Percentiles rank a stretch among this genome's conserved stretches.
phyloP scores from a whole-genome alignment of 2,113 vertebrate genomes.

The Neodon shergylaensis region DNA sequence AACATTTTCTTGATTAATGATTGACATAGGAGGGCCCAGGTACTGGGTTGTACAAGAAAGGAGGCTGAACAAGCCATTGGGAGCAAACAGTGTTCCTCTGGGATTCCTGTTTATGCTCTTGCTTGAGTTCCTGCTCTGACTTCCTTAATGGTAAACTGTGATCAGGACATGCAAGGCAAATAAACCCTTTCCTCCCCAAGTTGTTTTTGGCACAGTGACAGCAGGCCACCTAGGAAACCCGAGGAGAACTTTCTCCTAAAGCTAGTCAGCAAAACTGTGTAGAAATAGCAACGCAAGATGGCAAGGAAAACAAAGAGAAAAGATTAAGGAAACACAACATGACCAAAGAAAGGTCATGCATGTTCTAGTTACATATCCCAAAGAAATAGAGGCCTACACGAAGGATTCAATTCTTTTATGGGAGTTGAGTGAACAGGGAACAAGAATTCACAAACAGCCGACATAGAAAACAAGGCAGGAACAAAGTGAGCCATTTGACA shows the following conservation, averaged over 20 bases:
- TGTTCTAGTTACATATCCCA: not conserved
- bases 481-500: not conserved
- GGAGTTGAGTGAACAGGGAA: not conserved
- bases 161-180: not conserved
- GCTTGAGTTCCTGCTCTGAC: not conserved
- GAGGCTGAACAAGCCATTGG: not conserved
- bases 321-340: not conserved
- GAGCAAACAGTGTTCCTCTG: not conserved
- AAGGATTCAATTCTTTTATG: not conserved
- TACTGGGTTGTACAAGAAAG: not conserved
- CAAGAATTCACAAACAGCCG: not conserved
- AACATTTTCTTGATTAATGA: not conserved
- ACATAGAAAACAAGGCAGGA: not conserved
- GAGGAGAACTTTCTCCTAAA: not conserved
- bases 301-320: not conserved
- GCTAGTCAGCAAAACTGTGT: not conserved
- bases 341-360: not conserved
- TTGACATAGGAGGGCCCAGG: not conserved
- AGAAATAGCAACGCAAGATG: not conserved
- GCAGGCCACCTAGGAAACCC: not conserved
- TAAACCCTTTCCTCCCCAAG: not conserved
- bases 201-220: not conserved
- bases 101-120: not conserved
- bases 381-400: not conserved
- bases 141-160: not conserved